Evolutionary conservation across 2,113 vertebrate genomes (phyloP), one percentile per base, ranked within the genome.

Genomic region (Megalops atlanticus): DNA sequence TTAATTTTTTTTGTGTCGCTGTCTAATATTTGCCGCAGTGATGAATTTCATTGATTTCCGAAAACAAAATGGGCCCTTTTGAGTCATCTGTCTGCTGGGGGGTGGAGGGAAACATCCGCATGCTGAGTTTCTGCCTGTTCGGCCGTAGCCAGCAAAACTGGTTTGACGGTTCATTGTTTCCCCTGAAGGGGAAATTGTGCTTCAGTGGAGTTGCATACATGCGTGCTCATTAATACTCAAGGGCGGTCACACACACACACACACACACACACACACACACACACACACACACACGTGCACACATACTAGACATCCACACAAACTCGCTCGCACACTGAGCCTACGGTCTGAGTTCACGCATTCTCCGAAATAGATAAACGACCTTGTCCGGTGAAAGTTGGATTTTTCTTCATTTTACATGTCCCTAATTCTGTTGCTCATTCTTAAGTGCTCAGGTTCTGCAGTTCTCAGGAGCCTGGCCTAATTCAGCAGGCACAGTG

Each of bases 401-500:
- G 68, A 21, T 71, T 72, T 79, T 79, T 71, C 15, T 41, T n/a
- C 11, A 35, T 52, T 16, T 80, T 69, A 72, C 78, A 73, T 49
- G 41, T 80, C 78, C 78, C 69, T 43, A 72, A 73, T 73, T 71
- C 68, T 15, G 8, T 43, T 43, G 27, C 43, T 80, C 78, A 52
- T 80, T 35, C 68, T 33, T 31, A 79, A 80, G 70, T 33, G 78
- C 33, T 49, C 3, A 40, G 41, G 40, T 70, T 64, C 58, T 36
- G 27, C 41, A 24, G 69, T 39, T 69, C 49, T 80, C 69, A 36
- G 69, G 47, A 72, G 78, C 69, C 33, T 80, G 78, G 68, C 78
- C 78, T 80, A 80, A 33, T 80, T 80, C 31, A 41, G 45, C 70
- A n/a, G 24, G 78, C 71, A 49, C 70, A 43, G 18, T 38, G 69